These are phyloP conservation scores for Prunella strophiata DNA, from an alignment of 2,797 vertebrate genomes.

Conservation along the genomic window DNA sequence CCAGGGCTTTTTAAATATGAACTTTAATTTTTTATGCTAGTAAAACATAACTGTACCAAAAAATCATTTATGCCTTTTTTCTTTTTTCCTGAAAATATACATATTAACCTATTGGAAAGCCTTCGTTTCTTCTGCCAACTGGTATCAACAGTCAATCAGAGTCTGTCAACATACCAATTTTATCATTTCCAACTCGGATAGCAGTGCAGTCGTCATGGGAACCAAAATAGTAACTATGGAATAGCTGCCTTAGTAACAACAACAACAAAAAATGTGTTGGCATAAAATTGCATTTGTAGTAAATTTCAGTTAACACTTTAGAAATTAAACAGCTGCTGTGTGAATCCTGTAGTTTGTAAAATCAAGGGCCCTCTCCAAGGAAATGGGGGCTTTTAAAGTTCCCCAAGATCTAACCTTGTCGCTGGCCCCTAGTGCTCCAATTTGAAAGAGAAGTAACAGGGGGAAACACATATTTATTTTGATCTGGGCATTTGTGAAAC, in stretches of 20 bases:
- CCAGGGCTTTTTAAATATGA: background rate
- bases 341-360: constrained; percentile 37
- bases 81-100: constrained; percentile 59
- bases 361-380: constrained; percentile 3
- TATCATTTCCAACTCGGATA: constrained; percentile 45
- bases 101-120: constrained; percentile 45
- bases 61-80: constrained; percentile 13
- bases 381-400: background rate
- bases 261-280: constrained; percentile 54
- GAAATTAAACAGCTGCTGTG: constrained; percentile 50
- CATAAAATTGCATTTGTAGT: constrained; percentile 62
- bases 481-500: background rate
- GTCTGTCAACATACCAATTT: constrained; percentile 73
- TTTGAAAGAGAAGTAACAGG: background rate
- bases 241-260: constrained; percentile 66
- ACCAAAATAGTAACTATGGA: constrained; percentile 67
- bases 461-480: background rate
- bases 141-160: constrained; percentile 73
- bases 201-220: constrained; percentile 71
- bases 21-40: constrained; percentile 23
- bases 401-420: background rate
- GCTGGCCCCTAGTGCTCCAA: background rate
- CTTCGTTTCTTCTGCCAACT: constrained; percentile 58
- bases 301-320: constrained; percentile 59
- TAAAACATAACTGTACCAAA: constrained; percentile 36